Conservation (phyloP, 2,797 vertebrate genomes). For the Geotrypetes seraphini region DNA sequence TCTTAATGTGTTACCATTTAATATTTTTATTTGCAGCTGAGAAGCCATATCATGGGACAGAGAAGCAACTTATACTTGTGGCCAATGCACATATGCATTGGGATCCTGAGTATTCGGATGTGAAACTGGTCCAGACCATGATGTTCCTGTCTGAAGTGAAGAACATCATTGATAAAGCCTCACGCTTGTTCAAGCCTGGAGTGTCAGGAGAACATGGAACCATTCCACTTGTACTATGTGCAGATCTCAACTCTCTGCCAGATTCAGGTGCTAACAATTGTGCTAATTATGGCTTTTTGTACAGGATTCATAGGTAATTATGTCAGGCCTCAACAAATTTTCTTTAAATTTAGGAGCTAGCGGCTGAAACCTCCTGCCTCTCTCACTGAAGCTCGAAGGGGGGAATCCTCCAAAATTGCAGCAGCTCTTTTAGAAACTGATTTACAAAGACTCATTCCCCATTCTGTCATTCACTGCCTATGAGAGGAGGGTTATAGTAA, state of each 20-base stretch:
- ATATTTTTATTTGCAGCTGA: conserved; percentile 58
- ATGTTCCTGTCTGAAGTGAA: conserved; percentile 97
- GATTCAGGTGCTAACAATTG: conserved; percentile 79
- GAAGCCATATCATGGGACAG: conserved; percentile 80
- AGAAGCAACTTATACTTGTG: conserved; percentile 89
- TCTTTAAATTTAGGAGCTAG: no score
- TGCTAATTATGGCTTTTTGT: no score
- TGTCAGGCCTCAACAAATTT: not conserved
- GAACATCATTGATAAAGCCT: conserved; percentile 94
- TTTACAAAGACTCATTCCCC: no score
- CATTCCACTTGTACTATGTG: conserved; percentile 92
- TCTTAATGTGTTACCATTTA: no score
- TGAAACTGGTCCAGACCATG: conserved; percentile 96
- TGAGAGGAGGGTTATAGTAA: no score
- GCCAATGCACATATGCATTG: conserved; percentile 98
- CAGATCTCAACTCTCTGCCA: conserved; percentile 94
- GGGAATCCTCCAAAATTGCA: no score
- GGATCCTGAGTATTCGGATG: conserved; percentile 94
- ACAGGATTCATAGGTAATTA: not conserved
- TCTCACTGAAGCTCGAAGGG: no score
- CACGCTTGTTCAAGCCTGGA: conserved; percentile 79
- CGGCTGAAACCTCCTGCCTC: no score
- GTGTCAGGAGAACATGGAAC: conserved; percentile 78
- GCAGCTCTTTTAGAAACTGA: no score
- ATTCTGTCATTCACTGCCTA: no score